These are phyloP conservation scores for Zophobas atratus DNA, from an alignment of 1,140 invertebrate genomes.

Conservation along the genomic window DNA sequence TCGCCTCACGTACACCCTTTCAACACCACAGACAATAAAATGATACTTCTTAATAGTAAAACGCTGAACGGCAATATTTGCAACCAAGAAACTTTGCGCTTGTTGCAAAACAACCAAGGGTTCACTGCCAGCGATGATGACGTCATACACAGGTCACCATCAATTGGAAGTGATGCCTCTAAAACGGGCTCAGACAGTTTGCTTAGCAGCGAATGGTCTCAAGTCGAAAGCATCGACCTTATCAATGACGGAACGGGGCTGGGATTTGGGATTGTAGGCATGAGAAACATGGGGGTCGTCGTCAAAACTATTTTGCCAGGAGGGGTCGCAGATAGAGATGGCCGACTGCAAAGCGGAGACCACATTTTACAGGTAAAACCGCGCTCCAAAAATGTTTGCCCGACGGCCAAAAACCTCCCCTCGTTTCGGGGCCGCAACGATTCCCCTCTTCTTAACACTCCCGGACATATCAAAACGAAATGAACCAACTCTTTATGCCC, in stretches of 20 bases:
- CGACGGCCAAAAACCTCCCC: too few relatives aligned
- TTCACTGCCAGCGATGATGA: slow-evolving; percentile 71
- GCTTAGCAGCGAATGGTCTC: slow-evolving; percentile 94
- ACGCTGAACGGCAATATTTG: slow-evolving; percentile 88
- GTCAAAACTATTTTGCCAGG: slow-evolving; percentile 97
- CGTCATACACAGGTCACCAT: slow-evolving; percentile 74
- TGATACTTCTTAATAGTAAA: slow-evolving; percentile 91
- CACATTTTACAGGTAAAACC: slow-evolving; percentile 92
- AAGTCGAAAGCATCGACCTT: slow-evolving; percentile 96
- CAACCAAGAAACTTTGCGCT: slow-evolving; percentile 87
- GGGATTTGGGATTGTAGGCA: slow-evolving; percentile 98
- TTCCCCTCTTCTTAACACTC: too few relatives aligned
- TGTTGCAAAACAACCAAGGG: slow-evolving; percentile 86
- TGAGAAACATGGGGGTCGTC: slow-evolving; percentile 95
- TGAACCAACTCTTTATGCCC: too few relatives aligned
- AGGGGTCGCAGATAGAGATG: slow-evolving; percentile 95
- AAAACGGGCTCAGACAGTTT: slow-evolving; percentile 81
- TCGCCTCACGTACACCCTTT: slow-evolving; percentile 72
- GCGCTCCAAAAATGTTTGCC: not conserved
- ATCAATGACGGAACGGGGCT: slow-evolving; percentile 96
- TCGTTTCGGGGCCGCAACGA: too few relatives aligned
- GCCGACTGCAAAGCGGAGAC: slow-evolving; percentile 93
- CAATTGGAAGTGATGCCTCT: slow-evolving; percentile 81
- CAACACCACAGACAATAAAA: slow-evolving; percentile 84
- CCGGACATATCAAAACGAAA: too few relatives aligned